Base-by-base conservation (phyloP, 2,113 vertebrate species). In the Chlorodrepanis virens region DNA sequence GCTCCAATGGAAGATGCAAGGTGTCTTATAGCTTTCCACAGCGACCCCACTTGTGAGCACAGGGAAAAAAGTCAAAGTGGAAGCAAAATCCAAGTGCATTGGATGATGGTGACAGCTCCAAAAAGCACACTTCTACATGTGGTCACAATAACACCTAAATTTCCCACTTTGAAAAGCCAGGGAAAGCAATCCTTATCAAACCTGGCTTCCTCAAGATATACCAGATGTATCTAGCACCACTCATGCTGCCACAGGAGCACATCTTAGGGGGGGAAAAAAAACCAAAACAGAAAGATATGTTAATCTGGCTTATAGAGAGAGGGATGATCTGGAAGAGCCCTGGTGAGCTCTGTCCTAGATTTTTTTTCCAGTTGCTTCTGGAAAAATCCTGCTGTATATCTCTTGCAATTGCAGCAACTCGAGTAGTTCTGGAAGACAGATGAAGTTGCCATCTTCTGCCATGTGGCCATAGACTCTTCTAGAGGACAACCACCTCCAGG, bases 11-110 rank as follows among this genome's bases (percentile, higher is more conserved):
- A 52, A 69, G 40, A 29, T 39, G 28, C 22, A 31, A 37, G 25
- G 65, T 22, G 22, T 29, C 39, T 31, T 8, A 37, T 1, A 69
- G 59, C 35, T 40, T 69, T 68, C 68, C 20, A 19, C 0, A 0
- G 27, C 20, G 33, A 35, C 16, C 14, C 10, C 35, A 3, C 18
- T 28, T 64, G 37, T 49, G 63, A 72, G 13, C 10, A 29, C 3
- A 25, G 28, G 33, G 19, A 3, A 49, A 47, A 31, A 27, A 25
- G 31, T 29, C 53, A 83, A 33, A 33, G 37, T 33, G 67, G 52
- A 23, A 57, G 45, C 15, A 45, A 75, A 83, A 64, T n/a, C 24
- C 14, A 40, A 56, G 53, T 20, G 44, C 31, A 14, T 18, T 56
- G 64, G 49, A 16, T 7, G 6, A 8, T 33, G 24, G 23, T 64